Conservation (phyloP, 2,113 vertebrate species). For the Heteronetta atricapilla region DNA sequence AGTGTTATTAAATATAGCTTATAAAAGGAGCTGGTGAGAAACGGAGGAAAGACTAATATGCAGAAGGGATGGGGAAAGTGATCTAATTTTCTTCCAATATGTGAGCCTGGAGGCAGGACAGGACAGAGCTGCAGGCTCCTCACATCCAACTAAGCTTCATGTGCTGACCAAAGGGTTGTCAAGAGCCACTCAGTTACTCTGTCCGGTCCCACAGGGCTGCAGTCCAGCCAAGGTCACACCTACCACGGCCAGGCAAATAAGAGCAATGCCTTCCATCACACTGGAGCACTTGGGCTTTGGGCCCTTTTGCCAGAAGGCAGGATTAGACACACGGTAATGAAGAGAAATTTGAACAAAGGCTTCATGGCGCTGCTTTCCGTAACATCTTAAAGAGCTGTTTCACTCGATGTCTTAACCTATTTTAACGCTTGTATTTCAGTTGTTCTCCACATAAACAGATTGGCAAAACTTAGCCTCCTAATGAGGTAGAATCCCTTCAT, state of each 20-base stretch:
- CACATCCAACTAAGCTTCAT: neutral
- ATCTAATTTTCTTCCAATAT: neutral
- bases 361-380: neutral
- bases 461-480: neutral
- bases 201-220: neutral
- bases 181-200: accelerated
- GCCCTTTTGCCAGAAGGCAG: neutral
- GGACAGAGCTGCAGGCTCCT: neutral
- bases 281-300: neutral
- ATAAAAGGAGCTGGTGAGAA: conserved; percentile 1
- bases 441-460: conserved; percentile 46
- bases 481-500: conserved; percentile 49
- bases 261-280: neutral
- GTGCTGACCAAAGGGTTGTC: neutral
- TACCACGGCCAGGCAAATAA: neutral
- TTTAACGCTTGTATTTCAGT: conserved; percentile 14
- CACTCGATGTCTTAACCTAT: conserved; percentile 22
- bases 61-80: neutral
- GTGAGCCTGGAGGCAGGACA: neutral
- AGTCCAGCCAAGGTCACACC: neutral
- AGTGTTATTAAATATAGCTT: conserved; percentile 17
- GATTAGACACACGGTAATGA: neutral
- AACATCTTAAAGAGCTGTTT: neutral
- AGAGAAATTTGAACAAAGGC: neutral
- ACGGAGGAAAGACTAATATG: neutral